Evolutionary conservation across 2,797 vertebrate species (phyloP), one percentile per base, ranked within the genome.

Genomic region (Poeciliopsis infans): DNA sequence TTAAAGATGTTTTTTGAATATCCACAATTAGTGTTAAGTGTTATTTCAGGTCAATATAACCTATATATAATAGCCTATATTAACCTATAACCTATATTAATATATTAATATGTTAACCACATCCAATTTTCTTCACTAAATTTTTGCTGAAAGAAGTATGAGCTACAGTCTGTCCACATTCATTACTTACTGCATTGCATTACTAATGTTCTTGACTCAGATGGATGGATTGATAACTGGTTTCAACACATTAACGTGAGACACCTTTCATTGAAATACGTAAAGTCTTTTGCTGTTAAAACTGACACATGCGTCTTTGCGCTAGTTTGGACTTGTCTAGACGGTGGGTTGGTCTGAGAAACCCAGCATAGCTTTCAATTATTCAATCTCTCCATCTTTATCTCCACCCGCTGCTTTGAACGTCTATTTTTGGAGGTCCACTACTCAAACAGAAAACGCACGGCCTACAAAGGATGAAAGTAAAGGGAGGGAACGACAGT

Each of bases 341-440:
- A 69, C 23, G 13, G 66, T n/a, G 41, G 66, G 43, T 45, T n/a
- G 66, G 39, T 69, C 41, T 69, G 25, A 69, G 66, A n/a, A 69
- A 69, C 41, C 66, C 66, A 69, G 41, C 66, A 45, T n/a, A 69
- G 66, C 66, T 45, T 69, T 69, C 41, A 69, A 69, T 69, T 69
- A 69, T 69, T 69, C 41, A 69, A n/a, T 69, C 25, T n/a, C 66
- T 25, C 66, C 41, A 45, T 69, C 66, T 69, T 69, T 69, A 11
- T 49, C 31, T 74, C 2, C 7, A 47, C 12, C 16, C 28, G 1
- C 41, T 69, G 41, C 59, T 45, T 25, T 45, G 41, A 69, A 45
- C 12, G 2, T 69, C 66, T 69, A 69, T 69, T 69, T 69, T 69
- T 4, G 13, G 66, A 69, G 66, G 23, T 69, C 66, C 39, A 45